These are phyloP conservation scores for Actinia tenebrosa DNA, from an alignment of 64 coral and sea anemone genomes.

Conservation along the genomic window DNA sequence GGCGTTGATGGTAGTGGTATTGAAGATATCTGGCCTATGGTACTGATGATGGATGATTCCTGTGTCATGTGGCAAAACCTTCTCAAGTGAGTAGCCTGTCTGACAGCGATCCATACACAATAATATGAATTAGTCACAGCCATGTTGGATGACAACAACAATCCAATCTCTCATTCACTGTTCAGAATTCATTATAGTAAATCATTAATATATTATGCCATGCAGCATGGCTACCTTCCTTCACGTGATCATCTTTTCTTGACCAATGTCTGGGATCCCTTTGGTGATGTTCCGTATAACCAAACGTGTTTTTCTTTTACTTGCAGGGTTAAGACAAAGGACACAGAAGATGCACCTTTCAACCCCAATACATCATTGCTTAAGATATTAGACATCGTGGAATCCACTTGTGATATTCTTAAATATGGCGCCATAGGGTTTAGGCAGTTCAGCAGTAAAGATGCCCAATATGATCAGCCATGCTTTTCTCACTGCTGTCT, in stretches of 20 bases:
- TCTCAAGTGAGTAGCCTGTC: conserved; percentile 25
- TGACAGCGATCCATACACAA: neutral
- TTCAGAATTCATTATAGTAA: too few species aligned
- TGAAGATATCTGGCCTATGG: conserved; percentile 78
- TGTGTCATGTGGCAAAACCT: conserved; percentile 99
- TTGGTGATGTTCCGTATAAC: too few species aligned
- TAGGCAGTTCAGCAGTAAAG: conserved; percentile 64
- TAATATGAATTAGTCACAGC: too few species aligned
- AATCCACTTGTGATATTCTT: conserved; percentile 49
- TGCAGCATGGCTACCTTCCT: too few species aligned
- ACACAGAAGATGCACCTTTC: neutral
- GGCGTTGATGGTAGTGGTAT: conserved; percentile 35
- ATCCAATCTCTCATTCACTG: neutral
- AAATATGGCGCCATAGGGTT: conserved; percentile 58
- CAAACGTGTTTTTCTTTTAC: neutral
- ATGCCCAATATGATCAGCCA: conserved; percentile 23
- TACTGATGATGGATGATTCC: conserved; percentile 97
- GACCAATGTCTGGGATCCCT: too few species aligned
- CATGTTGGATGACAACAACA: neutral
- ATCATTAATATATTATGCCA: too few species aligned
- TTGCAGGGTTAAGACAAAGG: neutral
- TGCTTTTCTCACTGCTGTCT: conserved; percentile 56
- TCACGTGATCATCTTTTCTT: too few species aligned
- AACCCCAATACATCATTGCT: conserved; percentile 43
- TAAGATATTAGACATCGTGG: conserved; percentile 56